A percentile compares a stretch with the other conserved stretches of the same genome.
Evolutionary conservation across 2,113 vertebrate genomes (phyloP).

Genomic region (Actinemys pallida): DNA sequence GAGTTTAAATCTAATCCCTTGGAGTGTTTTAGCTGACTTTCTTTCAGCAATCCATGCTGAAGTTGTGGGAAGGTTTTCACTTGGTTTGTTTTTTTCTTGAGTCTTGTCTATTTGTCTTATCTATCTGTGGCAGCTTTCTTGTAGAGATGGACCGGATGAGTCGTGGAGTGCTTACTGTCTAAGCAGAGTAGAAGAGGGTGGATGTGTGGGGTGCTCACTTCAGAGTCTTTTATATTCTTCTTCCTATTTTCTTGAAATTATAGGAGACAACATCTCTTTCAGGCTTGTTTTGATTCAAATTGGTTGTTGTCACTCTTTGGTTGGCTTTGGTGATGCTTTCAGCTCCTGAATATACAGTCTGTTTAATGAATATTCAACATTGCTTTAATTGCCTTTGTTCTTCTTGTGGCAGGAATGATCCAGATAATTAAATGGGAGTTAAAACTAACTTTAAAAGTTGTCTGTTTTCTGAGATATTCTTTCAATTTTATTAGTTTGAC

Average conservation of each 20-base stretch:
- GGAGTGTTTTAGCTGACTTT: neutral
- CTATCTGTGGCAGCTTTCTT: neutral
- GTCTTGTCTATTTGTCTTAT: neutral
- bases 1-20: neutral
- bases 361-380: neutral
- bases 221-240: neutral
- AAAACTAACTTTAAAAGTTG: neutral
- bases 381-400: neutral
- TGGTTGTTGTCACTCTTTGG: neutral
- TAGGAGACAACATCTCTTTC: neutral
- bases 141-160: neutral
- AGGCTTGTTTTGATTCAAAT: neutral
- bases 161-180: neutral
- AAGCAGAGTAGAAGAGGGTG: neutral
- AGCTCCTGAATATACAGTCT: neutral
- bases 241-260: neutral
- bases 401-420: neutral
- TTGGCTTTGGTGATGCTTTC: neutral
- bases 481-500: neutral
- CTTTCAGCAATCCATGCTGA: neutral
- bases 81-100: neutral
- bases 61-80: neutral
- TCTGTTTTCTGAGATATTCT: neutral
- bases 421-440: neutral
- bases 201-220: neutral